Percentiles rank a stretch among this genome's conserved stretches.
These are phyloP conservation scores for Bombus pyrosoma DNA, from an alignment of 1,140 invertebrate species.

Conservation along the genomic window DNA sequence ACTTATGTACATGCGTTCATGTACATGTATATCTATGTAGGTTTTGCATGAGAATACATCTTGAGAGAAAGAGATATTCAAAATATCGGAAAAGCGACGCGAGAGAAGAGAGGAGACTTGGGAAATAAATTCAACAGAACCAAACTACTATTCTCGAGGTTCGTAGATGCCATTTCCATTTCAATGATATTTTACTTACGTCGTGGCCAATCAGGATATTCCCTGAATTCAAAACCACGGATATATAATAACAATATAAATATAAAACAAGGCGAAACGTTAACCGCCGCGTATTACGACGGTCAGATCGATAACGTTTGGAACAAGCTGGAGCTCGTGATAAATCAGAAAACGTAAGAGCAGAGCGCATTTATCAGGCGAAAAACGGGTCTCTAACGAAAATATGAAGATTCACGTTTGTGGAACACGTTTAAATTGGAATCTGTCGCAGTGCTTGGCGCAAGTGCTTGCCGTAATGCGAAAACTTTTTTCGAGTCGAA, in stretches of 20 bases:
- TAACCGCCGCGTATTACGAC: not conserved
- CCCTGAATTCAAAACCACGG: not conserved
- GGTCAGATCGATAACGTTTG: not conserved
- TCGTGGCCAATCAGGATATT: not conserved
- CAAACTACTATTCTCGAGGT: not conserved
- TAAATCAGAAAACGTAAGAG: too few relatives aligned
- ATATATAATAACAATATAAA: not conserved
- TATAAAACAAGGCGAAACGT: not conserved
- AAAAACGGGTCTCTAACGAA: not conserved
- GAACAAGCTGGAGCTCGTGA: not conserved
- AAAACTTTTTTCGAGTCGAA: slow-evolving; percentile 55
- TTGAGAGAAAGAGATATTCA: not conserved
- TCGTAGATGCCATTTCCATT: not conserved
- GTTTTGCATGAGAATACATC: not conserved
- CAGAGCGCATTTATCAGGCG: not conserved
- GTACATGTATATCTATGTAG: not conserved
- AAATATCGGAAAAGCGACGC: not conserved
- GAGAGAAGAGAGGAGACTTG: not conserved
- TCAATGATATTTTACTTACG: not conserved
- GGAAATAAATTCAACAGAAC: not conserved
- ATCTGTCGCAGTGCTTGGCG: not conserved
- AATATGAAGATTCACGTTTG: not conserved
- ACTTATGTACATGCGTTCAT: not conserved
- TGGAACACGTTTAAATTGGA: slow-evolving; percentile 21
- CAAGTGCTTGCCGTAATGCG: slow-evolving; percentile 34